These are phyloP conservation scores for Apodemia hepburni DNA, from an alignment of 2,888 invertebrate species.

Conservation along the genomic window DNA sequence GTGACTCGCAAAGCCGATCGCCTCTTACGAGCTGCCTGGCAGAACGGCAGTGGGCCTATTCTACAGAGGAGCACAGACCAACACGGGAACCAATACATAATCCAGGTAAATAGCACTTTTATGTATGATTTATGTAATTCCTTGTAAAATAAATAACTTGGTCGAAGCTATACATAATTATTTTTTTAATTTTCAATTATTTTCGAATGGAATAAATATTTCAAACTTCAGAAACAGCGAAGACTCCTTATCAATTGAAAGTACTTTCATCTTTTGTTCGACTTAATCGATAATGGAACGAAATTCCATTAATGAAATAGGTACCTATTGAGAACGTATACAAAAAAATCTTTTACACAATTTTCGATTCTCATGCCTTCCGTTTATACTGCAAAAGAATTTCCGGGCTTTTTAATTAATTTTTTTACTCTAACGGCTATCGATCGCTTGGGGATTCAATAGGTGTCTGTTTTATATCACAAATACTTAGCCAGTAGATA, in stretches of 20 bases:
- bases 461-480: conserved; percentile 62
- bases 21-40: too few species aligned
- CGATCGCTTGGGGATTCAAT: conserved; percentile 63
- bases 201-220: conserved; percentile 3
- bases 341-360: conserved; percentile 61
- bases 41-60: too few species aligned
- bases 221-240: conserved; percentile 13
- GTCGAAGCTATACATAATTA: neutral
- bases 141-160: neutral
- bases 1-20: too few species aligned
- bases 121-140: too few species aligned
- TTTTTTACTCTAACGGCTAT: conserved; percentile 68
- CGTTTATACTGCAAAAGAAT: conserved; percentile 65
- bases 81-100: too few species aligned
- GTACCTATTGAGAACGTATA: conserved; percentile 44
- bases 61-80: too few species aligned
- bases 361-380: conserved; percentile 64
- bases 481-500: conserved; percentile 58
- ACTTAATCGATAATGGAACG: conserved; percentile 26
- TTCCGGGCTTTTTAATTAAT: conserved; percentile 65
- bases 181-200: neutral
- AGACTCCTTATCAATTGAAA: conserved; percentile 21
- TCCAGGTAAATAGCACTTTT: too few species aligned
- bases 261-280: conserved; percentile 26
- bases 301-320: conserved; percentile 52